Evolutionary conservation across 2,888 invertebrate species (phyloP).

Genomic region (Steromphala cineraria): DNA sequence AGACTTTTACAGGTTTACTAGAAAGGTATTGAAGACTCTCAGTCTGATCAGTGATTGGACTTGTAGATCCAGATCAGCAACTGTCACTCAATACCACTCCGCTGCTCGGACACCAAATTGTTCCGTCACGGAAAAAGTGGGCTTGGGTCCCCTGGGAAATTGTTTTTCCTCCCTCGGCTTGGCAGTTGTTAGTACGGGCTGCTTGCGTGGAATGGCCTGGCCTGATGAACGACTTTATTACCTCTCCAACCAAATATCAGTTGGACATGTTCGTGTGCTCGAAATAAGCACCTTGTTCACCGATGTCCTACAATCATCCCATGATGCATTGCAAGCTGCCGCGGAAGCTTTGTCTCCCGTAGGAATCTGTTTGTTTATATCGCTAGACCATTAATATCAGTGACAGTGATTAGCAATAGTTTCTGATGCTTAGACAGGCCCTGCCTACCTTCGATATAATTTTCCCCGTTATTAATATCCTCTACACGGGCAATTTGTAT

Average conservation of each 20-base stretch:
- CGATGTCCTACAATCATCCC: not conserved
- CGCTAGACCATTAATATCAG: not conserved
- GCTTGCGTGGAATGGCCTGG: not conserved
- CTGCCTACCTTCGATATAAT: not conserved
- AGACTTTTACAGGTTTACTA: not conserved
- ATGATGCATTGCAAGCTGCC: not conserved
- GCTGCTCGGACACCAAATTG: not conserved
- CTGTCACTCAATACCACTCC: not conserved
- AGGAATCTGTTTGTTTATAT: constrained; percentile 4
- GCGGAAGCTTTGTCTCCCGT: not conserved
- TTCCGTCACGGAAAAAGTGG: constrained; percentile 14
- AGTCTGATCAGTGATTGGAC: not conserved
- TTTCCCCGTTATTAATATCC: constrained; percentile 3
- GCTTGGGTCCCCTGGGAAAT: not conserved
- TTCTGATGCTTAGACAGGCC: not conserved
- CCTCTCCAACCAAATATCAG: not conserved
- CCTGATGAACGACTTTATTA: not conserved
- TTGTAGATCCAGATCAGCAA: constrained; percentile 1
- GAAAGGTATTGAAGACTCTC: not conserved
- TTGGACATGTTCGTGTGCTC: not conserved
- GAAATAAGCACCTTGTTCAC: not conserved
- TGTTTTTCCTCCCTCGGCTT: not conserved
- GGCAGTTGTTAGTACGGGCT: not conserved
- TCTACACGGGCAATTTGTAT: not conserved
- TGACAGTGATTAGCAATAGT: constrained; percentile 9